Base-by-base conservation (phyloP, 2,797 vertebrate species). In the Enteromius paludinosus region DNA sequence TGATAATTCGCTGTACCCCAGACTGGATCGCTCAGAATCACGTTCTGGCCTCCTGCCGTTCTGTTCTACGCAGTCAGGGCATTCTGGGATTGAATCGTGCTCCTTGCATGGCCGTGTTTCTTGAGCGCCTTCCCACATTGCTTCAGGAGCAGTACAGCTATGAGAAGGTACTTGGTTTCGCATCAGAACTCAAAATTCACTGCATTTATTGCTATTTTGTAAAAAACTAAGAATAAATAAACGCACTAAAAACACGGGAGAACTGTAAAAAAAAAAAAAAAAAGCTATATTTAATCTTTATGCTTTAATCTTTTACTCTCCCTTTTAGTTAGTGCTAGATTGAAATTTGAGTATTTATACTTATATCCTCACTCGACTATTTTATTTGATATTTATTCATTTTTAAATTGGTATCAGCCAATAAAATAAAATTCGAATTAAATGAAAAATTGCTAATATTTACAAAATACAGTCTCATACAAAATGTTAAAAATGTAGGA, bases 21-120 rank as follows among this genome's bases (percentile, higher is more conserved):
- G 94, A 95, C 66, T 96, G 95, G 95, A 95, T 95, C 86, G 89
- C 89, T 35, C 93, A 95, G 54, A 95, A 96, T 81, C 94, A 96
- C 0, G 84, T 95, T 66, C 88, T 96, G 23, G 91, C 95, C 6
- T 94, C 94, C 54, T 95, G 95, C 70, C 95, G 95, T 9, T 93
- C 90, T 85, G 92, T 93, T 61, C 93, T 96, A 41, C 91, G 95
- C 80, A 90, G 91, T 75, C 95, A 95, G 84, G 95, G 93, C 77
- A 93, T 95, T 88, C 86, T 94, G 79, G 95, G 95, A 84, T 89
- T 96, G 79, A 94, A 94, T 87, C 92, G 92, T 47, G 93, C 94
- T 0, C 94, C 95, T 12, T 96, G 95, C 90, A 92, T 96, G 92
- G 90, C 93, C 0, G 95, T 94, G n/a, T 93, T 96, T 84, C 89